These are phyloP conservation scores for Apodemia zela DNA, from an alignment of 2,888 invertebrate species.

Conservation along the genomic window DNA sequence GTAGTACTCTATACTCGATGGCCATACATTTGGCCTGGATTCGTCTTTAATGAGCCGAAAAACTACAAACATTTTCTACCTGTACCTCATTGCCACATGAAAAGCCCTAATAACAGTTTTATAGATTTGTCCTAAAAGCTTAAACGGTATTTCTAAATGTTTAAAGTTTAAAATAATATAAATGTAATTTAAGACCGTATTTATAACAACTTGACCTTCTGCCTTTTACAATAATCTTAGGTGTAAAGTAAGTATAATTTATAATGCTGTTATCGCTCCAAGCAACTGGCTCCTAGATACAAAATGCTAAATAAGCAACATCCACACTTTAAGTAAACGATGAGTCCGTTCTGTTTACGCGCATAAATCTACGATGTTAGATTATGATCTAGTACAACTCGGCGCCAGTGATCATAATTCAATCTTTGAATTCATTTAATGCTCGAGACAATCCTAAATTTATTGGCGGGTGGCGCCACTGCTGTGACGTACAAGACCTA, in stretches of 20 bases:
- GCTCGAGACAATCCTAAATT: constrained; percentile 73
- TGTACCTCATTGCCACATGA: too few relatives aligned
- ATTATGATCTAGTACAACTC: constrained; percentile 64
- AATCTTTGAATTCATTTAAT: constrained; percentile 72
- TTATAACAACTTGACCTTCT: not conserved
- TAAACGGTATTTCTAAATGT: too few relatives aligned
- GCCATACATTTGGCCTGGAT: too few relatives aligned
- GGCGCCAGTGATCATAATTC: constrained; percentile 69
- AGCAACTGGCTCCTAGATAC: constrained; percentile 37
- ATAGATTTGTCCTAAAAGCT: too few relatives aligned
- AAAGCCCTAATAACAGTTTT: too few relatives aligned
- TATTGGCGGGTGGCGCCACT: constrained; percentile 74
- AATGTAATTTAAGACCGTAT: not conserved
- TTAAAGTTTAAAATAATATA: too few relatives aligned
- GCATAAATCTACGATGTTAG: constrained; percentile 52
- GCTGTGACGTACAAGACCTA: constrained; percentile 58
- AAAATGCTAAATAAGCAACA: constrained; percentile 42
- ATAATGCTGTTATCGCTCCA: constrained; percentile 30
- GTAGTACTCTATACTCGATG: too few relatives aligned
- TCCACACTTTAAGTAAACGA: constrained; percentile 44
- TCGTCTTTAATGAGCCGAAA: too few relatives aligned
- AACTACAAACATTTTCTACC: too few relatives aligned
- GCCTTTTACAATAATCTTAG: not conserved
- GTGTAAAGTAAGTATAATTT: constrained; percentile 3
- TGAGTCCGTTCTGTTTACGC: constrained; percentile 59